Conservation (phyloP, 2,797 vertebrate genomes). For the Astyanax mexicanus region DNA sequence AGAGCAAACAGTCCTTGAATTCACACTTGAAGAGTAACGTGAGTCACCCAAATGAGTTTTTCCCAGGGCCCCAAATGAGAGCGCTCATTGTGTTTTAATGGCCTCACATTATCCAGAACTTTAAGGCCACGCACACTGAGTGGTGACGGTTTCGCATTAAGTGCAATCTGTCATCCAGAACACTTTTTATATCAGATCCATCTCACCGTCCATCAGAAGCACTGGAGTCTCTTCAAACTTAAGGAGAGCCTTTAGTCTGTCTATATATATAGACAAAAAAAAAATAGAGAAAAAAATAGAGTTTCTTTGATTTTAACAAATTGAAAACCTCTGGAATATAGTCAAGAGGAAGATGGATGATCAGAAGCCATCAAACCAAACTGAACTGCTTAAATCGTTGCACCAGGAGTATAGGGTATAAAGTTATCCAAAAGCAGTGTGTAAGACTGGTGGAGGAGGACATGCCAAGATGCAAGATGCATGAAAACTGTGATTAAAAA, state of each 20-base stretch:
- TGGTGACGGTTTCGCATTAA: slow-evolving; percentile 46
- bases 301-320: too few species aligned
- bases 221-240: slow-evolving; percentile 16
- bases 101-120: slow-evolving; percentile 35
- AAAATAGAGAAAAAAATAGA: too few species aligned
- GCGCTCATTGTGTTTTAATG: slow-evolving; percentile 52
- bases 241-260: slow-evolving; percentile 34
- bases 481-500: too few species aligned
- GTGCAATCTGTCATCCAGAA: slow-evolving; percentile 33
- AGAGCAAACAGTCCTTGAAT: slow-evolving; percentile 62
- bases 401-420: too few species aligned
- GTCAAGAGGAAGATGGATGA: too few species aligned
- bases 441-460: too few species aligned
- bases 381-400: too few species aligned
- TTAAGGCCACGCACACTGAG: slow-evolving; percentile 8
- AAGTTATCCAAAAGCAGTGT: too few species aligned
- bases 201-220: slow-evolving; percentile 21
- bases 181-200: slow-evolving; percentile 27
- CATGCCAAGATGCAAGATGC: too few species aligned
- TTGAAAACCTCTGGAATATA: too few species aligned
- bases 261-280: neutral
- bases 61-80: slow-evolving; percentile 50
- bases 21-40: slow-evolving; percentile 48
- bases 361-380: too few species aligned
- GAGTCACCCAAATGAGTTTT: slow-evolving; percentile 43